Evolutionary conservation across 2,888 invertebrate genomes (phyloP).

Genomic region (Plebejus argus): DNA sequence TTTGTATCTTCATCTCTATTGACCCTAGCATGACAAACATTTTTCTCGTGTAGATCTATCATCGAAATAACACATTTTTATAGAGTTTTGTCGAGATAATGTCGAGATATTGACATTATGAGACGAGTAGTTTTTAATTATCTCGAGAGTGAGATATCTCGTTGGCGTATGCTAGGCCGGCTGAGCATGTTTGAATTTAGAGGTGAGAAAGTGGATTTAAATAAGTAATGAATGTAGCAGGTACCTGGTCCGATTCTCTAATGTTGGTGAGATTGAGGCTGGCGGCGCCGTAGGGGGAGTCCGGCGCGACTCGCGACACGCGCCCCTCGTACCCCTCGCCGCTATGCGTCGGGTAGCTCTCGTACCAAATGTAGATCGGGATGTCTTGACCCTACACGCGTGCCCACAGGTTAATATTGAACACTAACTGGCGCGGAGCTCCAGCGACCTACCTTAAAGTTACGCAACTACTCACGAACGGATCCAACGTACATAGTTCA

Average conservation of each 20-base stretch:
- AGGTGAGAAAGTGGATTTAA: no score
- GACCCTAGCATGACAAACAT: no score
- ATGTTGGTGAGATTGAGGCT: constrained; percentile 98
- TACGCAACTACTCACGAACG: constrained; percentile 40
- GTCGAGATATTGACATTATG: no score
- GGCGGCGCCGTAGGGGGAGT: constrained; percentile 94
- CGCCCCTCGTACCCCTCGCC: constrained; percentile 96
- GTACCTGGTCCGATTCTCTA: constrained; percentile 90
- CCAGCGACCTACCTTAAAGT: constrained; percentile 37
- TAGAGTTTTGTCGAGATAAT: no score
- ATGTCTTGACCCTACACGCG: constrained; percentile 93
- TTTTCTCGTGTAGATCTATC: no score
- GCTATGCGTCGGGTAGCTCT: constrained; percentile 97
- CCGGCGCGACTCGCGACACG: constrained; percentile 92
- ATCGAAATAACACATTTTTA: no score
- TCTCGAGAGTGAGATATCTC: no score
- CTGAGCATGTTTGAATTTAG: no score
- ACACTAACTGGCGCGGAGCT: constrained; percentile 50
- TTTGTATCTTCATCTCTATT: no score
- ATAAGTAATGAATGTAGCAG: not conserved
- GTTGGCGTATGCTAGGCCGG: no score
- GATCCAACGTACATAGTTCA: constrained; percentile 33
- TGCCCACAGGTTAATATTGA: constrained; percentile 47
- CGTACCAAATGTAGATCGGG: constrained; percentile 99
- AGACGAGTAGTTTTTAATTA: no score